Conservation (phyloP, 2,113 vertebrate genomes). For the Pseudorhombus dupliciocellatus region DNA sequence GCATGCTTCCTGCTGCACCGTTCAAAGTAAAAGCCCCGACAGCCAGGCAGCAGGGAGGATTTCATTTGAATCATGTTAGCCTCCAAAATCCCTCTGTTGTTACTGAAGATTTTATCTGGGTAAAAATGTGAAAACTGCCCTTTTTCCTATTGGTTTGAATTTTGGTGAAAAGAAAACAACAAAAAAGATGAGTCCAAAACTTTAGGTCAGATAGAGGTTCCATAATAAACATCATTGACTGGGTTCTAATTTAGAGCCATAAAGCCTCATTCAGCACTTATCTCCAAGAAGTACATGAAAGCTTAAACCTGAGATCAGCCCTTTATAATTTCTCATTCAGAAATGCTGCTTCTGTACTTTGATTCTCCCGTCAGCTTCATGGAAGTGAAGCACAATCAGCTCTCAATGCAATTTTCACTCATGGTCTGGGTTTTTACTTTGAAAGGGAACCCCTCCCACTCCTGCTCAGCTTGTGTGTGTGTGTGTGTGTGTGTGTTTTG, state of each 20-base stretch:
- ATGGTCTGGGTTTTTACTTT: not conserved
- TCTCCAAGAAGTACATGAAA: too few relatives aligned
- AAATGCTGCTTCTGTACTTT: not conserved
- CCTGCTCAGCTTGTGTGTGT: not conserved
- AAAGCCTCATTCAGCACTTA: too few relatives aligned
- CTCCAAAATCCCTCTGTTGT: not conserved
- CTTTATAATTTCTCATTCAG: not conserved
- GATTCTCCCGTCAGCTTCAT: not conserved
- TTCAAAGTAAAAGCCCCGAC: conserved; percentile 33
- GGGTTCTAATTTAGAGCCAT: too few relatives aligned
- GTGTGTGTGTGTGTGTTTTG: not conserved
- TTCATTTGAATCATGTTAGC: not conserved
- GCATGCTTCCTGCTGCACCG: not conserved
- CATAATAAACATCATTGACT: too few relatives aligned
- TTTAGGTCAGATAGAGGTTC: too few relatives aligned
- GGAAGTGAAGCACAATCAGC: not conserved
- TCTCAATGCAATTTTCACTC: too few relatives aligned
- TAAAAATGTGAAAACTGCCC: too few relatives aligned
- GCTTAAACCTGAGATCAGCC: not conserved
- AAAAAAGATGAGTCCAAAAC: too few relatives aligned
- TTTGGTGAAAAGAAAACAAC: too few relatives aligned
- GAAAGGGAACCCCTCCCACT: not conserved
- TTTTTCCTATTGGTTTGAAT: too few relatives aligned
- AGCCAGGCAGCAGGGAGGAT: not conserved
- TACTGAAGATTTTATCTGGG: too few relatives aligned